These are phyloP conservation scores for Magallana angulata DNA, from an alignment of 1,140 invertebrate genomes.

Conservation along the genomic window DNA sequence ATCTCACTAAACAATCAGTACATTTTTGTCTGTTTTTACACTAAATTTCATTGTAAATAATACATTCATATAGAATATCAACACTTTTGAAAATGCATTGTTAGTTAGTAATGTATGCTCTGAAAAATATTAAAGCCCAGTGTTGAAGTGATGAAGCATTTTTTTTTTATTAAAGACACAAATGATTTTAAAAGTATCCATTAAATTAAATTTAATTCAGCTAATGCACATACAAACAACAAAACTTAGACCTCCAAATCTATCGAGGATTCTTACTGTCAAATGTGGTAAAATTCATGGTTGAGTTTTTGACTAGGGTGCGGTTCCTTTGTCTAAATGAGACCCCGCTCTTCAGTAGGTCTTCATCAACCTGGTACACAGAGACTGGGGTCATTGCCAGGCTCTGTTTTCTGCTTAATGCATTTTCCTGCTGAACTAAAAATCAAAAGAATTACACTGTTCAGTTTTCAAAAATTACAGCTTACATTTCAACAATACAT, in stretches of 20 bases:
- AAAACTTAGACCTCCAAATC: not conserved
- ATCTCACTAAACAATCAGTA: not conserved
- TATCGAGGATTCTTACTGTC: not conserved
- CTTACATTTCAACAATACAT: not conserved
- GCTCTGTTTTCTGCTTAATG: not conserved
- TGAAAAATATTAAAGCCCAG: too few species aligned
- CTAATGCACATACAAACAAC: not conserved
- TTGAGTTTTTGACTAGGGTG: not conserved
- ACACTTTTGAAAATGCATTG: too few species aligned
- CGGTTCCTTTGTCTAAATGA: constrained; percentile 21
- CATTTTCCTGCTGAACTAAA: not conserved
- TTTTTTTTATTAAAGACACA: not conserved
- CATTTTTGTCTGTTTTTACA: constrained; percentile 2
- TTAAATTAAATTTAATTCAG: not conserved
- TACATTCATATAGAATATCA: too few species aligned
- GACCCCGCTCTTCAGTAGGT: constrained; percentile 17
- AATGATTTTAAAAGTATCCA: not conserved
- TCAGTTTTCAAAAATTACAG: too few species aligned
- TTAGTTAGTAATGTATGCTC: too few species aligned
- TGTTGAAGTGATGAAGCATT: too few species aligned
- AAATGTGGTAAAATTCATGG: not conserved
- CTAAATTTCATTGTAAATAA: not conserved
- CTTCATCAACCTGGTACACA: constrained; percentile 9
- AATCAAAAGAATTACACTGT: not conserved
- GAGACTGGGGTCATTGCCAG: not conserved